These are phyloP conservation scores for Hippolais icterina DNA, from an alignment of 2,113 vertebrate species.

Conservation along the genomic window DNA sequence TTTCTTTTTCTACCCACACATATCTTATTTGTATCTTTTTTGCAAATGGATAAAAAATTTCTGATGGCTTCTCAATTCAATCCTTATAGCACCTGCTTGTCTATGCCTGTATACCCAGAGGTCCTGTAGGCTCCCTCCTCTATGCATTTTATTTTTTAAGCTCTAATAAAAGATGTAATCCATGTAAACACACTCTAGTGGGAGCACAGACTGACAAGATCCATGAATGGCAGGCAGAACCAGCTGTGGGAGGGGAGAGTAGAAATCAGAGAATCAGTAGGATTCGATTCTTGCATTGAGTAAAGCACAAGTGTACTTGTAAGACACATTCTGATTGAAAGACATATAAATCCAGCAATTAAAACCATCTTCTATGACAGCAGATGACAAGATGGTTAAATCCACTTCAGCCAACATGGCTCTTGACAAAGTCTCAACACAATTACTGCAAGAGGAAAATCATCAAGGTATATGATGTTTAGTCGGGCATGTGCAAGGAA, in stretches of 20 bases:
- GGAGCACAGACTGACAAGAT: background rate
- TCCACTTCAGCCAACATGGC: background rate
- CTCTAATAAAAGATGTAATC: background rate
- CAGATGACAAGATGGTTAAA: background rate
- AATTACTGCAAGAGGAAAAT: background rate
- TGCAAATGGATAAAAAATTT: background rate
- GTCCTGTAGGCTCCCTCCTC: fast-evolving
- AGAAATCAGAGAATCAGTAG: background rate
- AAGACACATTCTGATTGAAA: background rate
- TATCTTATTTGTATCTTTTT: background rate
- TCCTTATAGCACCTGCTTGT: background rate
- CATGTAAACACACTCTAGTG: background rate
- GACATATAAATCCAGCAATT: background rate
- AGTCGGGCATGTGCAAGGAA: background rate
- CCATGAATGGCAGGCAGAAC: background rate
- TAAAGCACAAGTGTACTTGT: background rate
- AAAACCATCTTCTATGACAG: background rate
- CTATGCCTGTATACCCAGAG: background rate
- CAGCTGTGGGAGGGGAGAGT: background rate
- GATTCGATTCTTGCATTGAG: background rate
- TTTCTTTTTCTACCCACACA: background rate
- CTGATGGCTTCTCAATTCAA: background rate
- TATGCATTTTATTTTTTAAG: background rate
- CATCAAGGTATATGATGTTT: background rate
- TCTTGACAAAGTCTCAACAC: background rate